Percentiles rank a stretch among this genome's conserved stretches.
phyloP scores from a whole-genome alignment of 2,797 vertebrate genomes.

The Enteromius anoplus region DNA sequence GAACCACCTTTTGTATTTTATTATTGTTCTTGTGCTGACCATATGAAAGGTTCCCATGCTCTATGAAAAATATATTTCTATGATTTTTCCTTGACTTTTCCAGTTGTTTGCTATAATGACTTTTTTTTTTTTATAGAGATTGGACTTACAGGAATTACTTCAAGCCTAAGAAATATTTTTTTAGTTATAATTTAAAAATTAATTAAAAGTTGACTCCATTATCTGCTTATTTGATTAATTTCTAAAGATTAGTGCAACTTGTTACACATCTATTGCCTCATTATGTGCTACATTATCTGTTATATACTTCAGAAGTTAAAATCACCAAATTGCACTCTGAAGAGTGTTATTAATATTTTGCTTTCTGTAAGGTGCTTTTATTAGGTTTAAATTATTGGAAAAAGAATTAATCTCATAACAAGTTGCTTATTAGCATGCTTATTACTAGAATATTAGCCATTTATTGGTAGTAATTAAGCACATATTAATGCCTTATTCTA shows the following conservation, averaged over 20 bases:
- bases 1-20: neutral
- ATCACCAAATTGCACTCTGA: neutral
- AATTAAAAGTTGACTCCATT: neutral
- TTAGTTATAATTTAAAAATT: neutral
- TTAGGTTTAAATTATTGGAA: neutral
- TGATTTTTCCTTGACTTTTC: slow-evolving; percentile 6
- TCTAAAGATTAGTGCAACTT: neutral
- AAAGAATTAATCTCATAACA: too few relatives aligned
- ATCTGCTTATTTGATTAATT: neutral
- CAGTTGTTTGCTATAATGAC: neutral
- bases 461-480: too few relatives aligned
- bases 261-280: neutral
- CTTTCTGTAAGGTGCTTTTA: neutral
- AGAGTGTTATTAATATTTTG: neutral
- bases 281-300: neutral
- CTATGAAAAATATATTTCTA: neutral
- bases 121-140: neutral
- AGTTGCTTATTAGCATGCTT: too few relatives aligned
- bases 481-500: too few relatives aligned
- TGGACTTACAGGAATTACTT: neutral
- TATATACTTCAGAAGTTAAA: neutral
- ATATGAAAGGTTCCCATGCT: neutral
- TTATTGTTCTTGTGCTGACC: neutral
- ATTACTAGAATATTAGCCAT: too few relatives aligned
- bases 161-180: neutral